Percentiles rank a stretch among this genome's conserved stretches.
phyloP scores from a whole-genome alignment of 2,113 vertebrate species.

The Tricholaema leucomelas region DNA sequence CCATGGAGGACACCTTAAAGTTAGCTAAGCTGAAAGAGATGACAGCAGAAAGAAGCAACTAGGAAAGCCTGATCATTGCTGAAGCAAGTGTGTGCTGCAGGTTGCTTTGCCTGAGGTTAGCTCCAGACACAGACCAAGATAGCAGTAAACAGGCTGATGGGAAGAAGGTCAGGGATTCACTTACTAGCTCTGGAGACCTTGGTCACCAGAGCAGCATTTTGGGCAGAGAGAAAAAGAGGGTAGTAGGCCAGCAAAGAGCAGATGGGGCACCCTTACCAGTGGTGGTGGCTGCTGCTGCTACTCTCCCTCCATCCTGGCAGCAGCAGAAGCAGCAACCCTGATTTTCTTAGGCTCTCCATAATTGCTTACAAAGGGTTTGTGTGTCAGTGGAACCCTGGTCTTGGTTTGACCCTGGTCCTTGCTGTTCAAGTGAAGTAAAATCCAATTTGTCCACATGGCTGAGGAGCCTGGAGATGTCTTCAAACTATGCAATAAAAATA shows the following conservation, averaged over 20 bases:
- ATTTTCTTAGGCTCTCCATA: neutral
- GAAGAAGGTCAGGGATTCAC: neutral
- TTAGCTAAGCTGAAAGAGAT: neutral
- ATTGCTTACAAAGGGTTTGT: accelerated
- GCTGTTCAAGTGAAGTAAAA: neutral
- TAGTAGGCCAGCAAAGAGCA: neutral
- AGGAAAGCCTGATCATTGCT: neutral
- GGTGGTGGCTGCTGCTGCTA: neutral
- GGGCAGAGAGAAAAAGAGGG: neutral
- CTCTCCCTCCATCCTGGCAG: neutral
- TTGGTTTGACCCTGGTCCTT: neutral
- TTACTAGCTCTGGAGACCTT: neutral
- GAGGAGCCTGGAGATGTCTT: neutral
- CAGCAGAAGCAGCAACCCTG: neutral
- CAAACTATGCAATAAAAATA: neutral
- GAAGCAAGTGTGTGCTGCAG: neutral
- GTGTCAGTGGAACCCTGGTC: neutral
- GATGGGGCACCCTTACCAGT: neutral
- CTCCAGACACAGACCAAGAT: neutral
- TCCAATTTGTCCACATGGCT: neutral
- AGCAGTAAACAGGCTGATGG: neutral
- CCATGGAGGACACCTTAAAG: neutral
- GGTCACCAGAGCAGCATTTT: neutral
- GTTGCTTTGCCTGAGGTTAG: neutral
- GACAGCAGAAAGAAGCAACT: neutral